Percentiles rank a stretch among this genome's conserved stretches.
These are phyloP conservation scores for Taenaris catops DNA, from an alignment of 2,888 invertebrate species.

Conservation along the genomic window DNA sequence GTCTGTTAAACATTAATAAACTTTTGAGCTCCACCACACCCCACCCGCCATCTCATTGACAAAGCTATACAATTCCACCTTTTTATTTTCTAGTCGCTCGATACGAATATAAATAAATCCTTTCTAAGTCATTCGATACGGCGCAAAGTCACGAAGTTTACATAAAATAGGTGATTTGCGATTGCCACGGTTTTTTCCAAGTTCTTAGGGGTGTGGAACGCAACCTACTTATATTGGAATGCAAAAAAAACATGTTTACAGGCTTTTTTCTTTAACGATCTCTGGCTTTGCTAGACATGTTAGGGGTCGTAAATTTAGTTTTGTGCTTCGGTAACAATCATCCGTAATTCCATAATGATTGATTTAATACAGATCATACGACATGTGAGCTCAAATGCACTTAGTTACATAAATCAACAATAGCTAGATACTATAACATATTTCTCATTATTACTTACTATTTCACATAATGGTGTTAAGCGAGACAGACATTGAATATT, in stretches of 20 bases:
- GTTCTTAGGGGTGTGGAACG: conserved; percentile 46
- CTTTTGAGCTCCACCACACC: conserved; percentile 46
- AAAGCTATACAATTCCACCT: conserved; percentile 36
- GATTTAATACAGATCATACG: conserved; percentile 36
- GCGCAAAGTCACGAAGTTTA: conserved; percentile 77
- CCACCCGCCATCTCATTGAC: conserved; percentile 53
- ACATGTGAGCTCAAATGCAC: conserved; percentile 14
- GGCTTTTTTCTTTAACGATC: conserved; percentile 51
- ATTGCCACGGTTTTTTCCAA: conserved; percentile 61
- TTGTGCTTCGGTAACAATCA: conserved; percentile 54
- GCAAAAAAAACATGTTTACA: conserved; percentile 69
- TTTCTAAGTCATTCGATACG: conserved; percentile 76
- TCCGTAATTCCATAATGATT: conserved; percentile 36
- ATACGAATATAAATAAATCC: conserved; percentile 67
- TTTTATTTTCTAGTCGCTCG: conserved; percentile 37
- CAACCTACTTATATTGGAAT: conserved; percentile 46
- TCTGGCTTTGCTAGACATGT: conserved; percentile 35
- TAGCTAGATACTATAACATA: too few species aligned
- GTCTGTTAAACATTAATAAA: too few species aligned
- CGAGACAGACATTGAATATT: too few species aligned
- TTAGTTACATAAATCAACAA: too few species aligned
- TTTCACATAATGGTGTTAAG: too few species aligned
- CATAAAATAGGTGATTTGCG: conserved; percentile 77
- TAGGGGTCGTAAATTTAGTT: conserved; percentile 54
- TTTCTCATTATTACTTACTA: too few species aligned